Percentiles rank a stretch among this genome's conserved stretches.
These are phyloP conservation scores for Marronus borbonicus DNA, from an alignment of 2,888 invertebrate genomes.

Conservation along the genomic window DNA sequence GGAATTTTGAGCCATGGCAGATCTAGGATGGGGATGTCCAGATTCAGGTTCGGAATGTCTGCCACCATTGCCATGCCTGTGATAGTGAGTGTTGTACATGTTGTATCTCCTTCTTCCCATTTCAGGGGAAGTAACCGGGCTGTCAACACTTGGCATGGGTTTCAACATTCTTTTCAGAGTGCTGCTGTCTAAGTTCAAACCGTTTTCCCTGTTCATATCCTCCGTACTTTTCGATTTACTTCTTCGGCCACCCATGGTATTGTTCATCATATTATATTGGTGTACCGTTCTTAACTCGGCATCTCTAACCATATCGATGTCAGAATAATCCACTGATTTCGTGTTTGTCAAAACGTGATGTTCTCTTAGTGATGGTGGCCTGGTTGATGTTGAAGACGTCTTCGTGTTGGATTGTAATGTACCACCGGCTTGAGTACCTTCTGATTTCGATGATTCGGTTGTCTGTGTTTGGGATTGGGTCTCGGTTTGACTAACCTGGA, in stretches of 20 bases:
- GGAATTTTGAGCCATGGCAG: slow-evolving; percentile 78
- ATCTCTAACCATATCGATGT: slow-evolving; percentile 80
- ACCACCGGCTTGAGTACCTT: slow-evolving; percentile 88
- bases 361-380: slow-evolving; percentile 65
- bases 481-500: slow-evolving; percentile 69
- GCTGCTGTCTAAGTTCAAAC: slow-evolving; percentile 81
- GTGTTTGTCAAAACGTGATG: slow-evolving; percentile 73
- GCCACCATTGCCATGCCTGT: slow-evolving; percentile 74
- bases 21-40: slow-evolving; percentile 71
- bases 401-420: slow-evolving; percentile 75
- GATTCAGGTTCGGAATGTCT: slow-evolving; percentile 72
- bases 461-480: slow-evolving; percentile 68
- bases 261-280: slow-evolving; percentile 82
- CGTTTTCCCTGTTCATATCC: slow-evolving; percentile 78
- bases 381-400: slow-evolving; percentile 75
- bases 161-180: slow-evolving; percentile 95
- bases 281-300: slow-evolving; percentile 78
- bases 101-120: slow-evolving; percentile 87
- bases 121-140: slow-evolving; percentile 92
- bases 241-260: slow-evolving; percentile 74
- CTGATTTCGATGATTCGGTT: slow-evolving; percentile 78
- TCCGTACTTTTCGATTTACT: slow-evolving; percentile 92
- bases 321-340: slow-evolving; percentile 80
- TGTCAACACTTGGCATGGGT: slow-evolving; percentile 92
- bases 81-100: slow-evolving; percentile 78